These are phyloP conservation scores for Pholis gunnellus DNA, from an alignment of 2,113 vertebrate species.

Conservation along the genomic window DNA sequence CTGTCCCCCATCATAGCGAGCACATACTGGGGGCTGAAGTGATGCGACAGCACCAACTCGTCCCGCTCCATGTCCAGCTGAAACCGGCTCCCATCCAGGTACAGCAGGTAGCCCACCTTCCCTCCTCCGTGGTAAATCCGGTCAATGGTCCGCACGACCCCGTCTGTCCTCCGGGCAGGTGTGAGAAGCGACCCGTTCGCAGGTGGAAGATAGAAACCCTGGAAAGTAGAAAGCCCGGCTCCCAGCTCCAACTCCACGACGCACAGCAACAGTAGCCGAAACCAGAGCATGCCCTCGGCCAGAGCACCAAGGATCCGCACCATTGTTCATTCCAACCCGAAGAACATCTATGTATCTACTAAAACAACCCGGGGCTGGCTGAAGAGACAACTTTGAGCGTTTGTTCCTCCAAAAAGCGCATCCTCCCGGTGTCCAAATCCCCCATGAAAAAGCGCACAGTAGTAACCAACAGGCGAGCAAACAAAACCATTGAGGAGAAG, in stretches of 20 bases:
- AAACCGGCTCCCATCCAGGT: slow-evolving; percentile 89
- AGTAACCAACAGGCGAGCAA: slow-evolving; percentile 61
- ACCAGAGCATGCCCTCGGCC: slow-evolving; percentile 64
- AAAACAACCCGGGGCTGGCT: slow-evolving; percentile 44
- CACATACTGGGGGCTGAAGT: slow-evolving; percentile 74
- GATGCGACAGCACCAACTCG: slow-evolving; percentile 80
- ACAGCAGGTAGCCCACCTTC: slow-evolving; percentile 91
- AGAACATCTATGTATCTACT: slow-evolving; percentile 61
- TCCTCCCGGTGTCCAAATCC: slow-evolving; percentile 69
- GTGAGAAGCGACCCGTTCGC: slow-evolving; percentile 74
- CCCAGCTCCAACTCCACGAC: slow-evolving; percentile 60
- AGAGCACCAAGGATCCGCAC: slow-evolving; percentile 63
- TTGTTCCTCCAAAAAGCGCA: slow-evolving; percentile 67
- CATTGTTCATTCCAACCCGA: slow-evolving; percentile 74
- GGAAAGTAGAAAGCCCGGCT: slow-evolving; percentile 60
- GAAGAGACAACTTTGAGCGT: slow-evolving; percentile 52
- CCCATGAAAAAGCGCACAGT: slow-evolving; percentile 63
- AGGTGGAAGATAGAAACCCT: slow-evolving; percentile 79
- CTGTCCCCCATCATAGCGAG: slow-evolving; percentile 71
- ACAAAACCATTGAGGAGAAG: slow-evolving; percentile 57
- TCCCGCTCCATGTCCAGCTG: slow-evolving; percentile 93
- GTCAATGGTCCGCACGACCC: slow-evolving; percentile 88
- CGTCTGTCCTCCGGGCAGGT: slow-evolving; percentile 82
- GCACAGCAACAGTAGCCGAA: slow-evolving; percentile 76
- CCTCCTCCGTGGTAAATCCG: slow-evolving; percentile 92